Evolutionary conservation across 2,888 invertebrate genomes (phyloP).

Genomic region (Troides aeacus): DNA sequence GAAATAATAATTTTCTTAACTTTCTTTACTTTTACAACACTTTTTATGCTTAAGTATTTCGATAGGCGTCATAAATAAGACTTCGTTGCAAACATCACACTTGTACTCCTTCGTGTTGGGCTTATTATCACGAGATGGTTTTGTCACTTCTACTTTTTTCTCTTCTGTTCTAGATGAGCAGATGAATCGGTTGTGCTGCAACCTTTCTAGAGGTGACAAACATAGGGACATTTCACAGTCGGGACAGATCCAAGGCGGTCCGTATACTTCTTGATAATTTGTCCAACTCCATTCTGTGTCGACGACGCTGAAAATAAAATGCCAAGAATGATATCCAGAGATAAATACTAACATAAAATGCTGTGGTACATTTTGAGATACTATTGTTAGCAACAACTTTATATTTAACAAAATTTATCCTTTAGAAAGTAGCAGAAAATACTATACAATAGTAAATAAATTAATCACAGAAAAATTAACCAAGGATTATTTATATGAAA

Average conservation of each 20-base stretch:
- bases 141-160: constrained; percentile 50
- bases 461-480: too few species aligned
- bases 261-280: constrained; percentile 80
- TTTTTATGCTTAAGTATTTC: constrained; percentile 93
- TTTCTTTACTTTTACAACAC: constrained; percentile 71
- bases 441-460: too few species aligned
- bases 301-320: constrained; percentile 74
- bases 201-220: constrained; percentile 83
- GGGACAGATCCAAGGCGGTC: constrained; percentile 86
- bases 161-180: constrained; percentile 58
- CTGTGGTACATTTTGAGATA: not conserved
- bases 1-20: not conserved
- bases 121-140: constrained; percentile 51
- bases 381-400: not conserved
- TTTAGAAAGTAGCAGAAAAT: too few species aligned
- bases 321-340: not conserved
- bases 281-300: constrained; percentile 85
- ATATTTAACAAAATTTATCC: too few species aligned
- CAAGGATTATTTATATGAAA: too few species aligned
- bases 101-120: constrained; percentile 83
- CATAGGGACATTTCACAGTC: constrained; percentile 83
- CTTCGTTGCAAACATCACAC: constrained; percentile 86
- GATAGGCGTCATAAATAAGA: constrained; percentile 86
- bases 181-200: constrained; percentile 84
- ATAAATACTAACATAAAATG: not conserved